These are phyloP conservation scores for Talpa occidentalis DNA, from an alignment of 2,113 vertebrate genomes.

Conservation along the genomic window DNA sequence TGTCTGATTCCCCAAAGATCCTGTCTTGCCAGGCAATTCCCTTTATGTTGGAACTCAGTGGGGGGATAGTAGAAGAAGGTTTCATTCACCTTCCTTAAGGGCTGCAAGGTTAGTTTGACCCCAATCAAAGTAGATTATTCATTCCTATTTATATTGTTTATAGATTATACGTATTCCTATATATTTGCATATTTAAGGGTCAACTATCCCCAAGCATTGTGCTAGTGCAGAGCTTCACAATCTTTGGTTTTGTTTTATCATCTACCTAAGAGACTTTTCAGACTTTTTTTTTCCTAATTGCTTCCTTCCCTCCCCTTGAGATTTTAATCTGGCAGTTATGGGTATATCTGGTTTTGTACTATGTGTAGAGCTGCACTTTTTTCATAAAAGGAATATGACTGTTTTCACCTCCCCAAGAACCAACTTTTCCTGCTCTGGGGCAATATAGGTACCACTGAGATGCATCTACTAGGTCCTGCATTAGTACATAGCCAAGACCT, in stretches of 20 bases:
- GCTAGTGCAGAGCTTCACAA: background rate
- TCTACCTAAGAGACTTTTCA: background rate
- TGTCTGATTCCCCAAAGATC: accelerated
- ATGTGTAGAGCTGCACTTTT: background rate
- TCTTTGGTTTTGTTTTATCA: background rate
- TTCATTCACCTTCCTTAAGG: accelerated
- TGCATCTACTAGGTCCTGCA: too few species aligned
- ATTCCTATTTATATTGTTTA: background rate
- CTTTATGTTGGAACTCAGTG: background rate
- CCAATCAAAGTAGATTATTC: background rate
- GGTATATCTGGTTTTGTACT: background rate
- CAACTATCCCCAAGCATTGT: too few species aligned
- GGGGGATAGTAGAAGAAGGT: too few species aligned
- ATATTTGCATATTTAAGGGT: background rate
- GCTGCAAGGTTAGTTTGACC: background rate
- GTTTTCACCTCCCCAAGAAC: background rate
- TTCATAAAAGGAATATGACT: background rate
- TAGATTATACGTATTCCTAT: background rate
- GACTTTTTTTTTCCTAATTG: background rate
- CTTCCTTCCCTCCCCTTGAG: background rate
- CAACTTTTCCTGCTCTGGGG: background rate
- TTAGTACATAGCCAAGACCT: background rate
- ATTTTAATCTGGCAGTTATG: background rate
- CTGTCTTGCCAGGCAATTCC: accelerated
- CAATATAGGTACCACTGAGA: background rate